A percentile compares a stretch with the other conserved stretches of the same genome.
phyloP scores from a whole-genome alignment of 2,888 invertebrate genomes.

The Seira ritae region DNA sequence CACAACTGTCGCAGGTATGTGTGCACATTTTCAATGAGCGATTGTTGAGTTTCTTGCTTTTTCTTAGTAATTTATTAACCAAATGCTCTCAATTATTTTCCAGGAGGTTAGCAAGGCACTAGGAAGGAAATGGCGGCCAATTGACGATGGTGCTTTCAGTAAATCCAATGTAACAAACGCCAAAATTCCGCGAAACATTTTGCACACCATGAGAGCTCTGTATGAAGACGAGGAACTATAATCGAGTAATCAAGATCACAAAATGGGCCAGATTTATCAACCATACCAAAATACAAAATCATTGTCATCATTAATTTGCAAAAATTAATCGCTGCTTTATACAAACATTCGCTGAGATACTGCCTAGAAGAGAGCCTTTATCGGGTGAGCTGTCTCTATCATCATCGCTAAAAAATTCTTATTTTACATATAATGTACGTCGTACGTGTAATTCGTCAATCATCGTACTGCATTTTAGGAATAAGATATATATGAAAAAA shows the following conservation, averaged over 20 bases:
- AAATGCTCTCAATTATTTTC: neutral
- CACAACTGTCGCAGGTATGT: conserved; percentile 66
- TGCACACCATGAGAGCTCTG: conserved; percentile 60
- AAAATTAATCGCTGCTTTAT: conserved; percentile 34
- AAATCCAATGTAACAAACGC: conserved; percentile 36
- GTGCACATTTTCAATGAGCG: conserved; percentile 7
- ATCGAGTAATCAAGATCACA: conserved; percentile 22
- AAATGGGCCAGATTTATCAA: neutral
- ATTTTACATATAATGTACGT: conserved; percentile 21
- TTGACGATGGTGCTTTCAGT: conserved; percentile 72
- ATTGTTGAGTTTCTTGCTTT: neutral
- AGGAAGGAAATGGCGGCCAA: conserved; percentile 79
- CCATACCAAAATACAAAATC: conserved; percentile 20
- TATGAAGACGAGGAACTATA: conserved; percentile 60
- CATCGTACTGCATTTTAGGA: conserved; percentile 12
- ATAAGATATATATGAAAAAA: neutral
- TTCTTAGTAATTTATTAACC: too few species aligned
- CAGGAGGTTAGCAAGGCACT: conserved; percentile 80
- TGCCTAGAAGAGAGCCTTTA: conserved; percentile 22
- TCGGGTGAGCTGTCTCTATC: conserved; percentile 61
- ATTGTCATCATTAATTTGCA: conserved; percentile 18
- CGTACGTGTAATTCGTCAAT: conserved; percentile 34
- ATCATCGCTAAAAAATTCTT: conserved; percentile 9
- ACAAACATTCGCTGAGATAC: conserved; percentile 15
- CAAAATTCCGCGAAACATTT: conserved; percentile 59